These are phyloP conservation scores for Acipenser transmontanus DNA, from an alignment of 2,797 vertebrate genomes.

Conservation along the genomic window DNA sequence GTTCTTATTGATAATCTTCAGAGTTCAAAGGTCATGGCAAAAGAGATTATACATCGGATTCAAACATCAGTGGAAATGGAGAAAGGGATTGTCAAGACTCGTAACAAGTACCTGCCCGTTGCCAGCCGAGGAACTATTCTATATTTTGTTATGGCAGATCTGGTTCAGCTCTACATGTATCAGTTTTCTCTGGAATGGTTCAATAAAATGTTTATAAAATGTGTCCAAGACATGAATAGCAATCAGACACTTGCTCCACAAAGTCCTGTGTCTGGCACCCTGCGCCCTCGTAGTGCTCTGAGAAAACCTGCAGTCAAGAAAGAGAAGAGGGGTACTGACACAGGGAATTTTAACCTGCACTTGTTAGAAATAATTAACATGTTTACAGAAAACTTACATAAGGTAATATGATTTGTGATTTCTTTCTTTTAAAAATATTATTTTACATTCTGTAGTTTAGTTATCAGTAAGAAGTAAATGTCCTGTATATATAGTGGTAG, in stretches of 20 bases:
- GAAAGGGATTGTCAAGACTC: constrained; percentile 26
- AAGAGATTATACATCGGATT: constrained; percentile 37
- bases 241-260: neutral
- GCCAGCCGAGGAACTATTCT: constrained; percentile 42
- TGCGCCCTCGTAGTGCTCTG: constrained; percentile 7
- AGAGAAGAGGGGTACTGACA: neutral
- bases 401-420: constrained; percentile 30
- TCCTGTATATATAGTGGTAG: no score
- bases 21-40: constrained; percentile 42
- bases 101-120: constrained; percentile 41
- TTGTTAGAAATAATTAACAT: constrained; percentile 27
- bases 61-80: constrained; percentile 38
- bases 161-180: constrained; percentile 44
- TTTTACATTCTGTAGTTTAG: no score
- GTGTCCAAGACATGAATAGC: constrained; percentile 19
- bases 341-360: constrained; percentile 8
- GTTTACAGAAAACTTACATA: constrained; percentile 43
- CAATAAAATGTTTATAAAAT: constrained; percentile 33
- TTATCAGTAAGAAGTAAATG: no score
- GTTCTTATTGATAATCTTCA: constrained; percentile 44
- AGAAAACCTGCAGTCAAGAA: neutral
- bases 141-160: constrained; percentile 42
- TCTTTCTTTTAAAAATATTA: no score
- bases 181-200: constrained; percentile 57
- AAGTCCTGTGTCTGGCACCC: constrained; percentile 10